Evolutionary conservation across 2,888 invertebrate species (phyloP), one percentile per base, ranked within the genome.

Genomic region (Hyalella azteca): DNA sequence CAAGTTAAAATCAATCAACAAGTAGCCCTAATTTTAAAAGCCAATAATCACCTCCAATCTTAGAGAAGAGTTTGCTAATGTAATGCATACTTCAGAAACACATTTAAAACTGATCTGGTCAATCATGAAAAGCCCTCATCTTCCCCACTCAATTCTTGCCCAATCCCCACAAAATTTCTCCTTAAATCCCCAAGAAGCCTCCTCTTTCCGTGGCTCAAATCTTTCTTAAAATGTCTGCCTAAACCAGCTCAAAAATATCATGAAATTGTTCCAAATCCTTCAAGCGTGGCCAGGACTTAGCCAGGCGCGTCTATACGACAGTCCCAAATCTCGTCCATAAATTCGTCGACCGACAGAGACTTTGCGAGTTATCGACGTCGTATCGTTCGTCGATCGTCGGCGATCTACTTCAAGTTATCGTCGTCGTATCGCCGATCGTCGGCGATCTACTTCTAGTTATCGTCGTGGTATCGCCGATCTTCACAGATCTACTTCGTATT

Each of bases 251-350:
- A 60, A 60, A 60, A 60, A 60, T 60, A 60, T 60, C 60, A 60
- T 60, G 32, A 60, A 60, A 60, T 60, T 60, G 60, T 60, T 60
- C 60, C 60, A 60, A 60, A 60, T 60, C 60, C 60, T 60, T 36
- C 60, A 60, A 36, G 60, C 60, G 60, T 60, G 19, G 7, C 60
- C 22, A 19, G 60, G 60, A 60, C 36, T 60, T 60, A 19, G 60
- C 15, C 60, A 36, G 36, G 60, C 36, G 32, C 60, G 4, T 60
- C 29, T 60, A 32, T 60, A 60, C 60, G 60, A 60, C 60, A 36
- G 26, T 60, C 36, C 36, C 19, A 60, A 60, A 60, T 60, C 60
- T 60, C 60, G 13, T 36, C 60, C 60, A 36, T 60, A 60, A 60
- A 60, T 60, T 60, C 60, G 60, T 60, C 60, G 60, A 36, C 60